Percentiles rank a stretch among this genome's conserved stretches.
These are phyloP conservation scores for Montipora capricornis DNA, from an alignment of 64 coral and sea anemone species.

Conservation along the genomic window DNA sequence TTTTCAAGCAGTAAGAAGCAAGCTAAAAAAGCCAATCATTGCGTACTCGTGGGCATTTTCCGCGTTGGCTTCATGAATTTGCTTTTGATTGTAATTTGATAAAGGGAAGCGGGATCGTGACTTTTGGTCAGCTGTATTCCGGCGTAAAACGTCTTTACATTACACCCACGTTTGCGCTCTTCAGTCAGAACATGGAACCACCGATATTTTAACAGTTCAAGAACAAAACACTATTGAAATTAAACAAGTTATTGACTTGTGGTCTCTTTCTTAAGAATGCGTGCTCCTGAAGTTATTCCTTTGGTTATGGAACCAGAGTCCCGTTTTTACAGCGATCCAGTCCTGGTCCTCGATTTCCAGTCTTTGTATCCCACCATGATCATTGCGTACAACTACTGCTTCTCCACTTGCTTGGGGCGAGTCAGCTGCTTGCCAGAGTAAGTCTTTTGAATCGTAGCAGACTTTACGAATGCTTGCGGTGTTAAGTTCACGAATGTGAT, in stretches of 20 bases:
- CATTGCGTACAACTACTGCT: constrained; percentile 99
- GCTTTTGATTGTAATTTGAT: too few relatives aligned
- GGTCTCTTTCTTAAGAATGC: constrained; percentile 70
- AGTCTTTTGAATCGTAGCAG: background rate
- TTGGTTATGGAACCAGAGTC: constrained; percentile 99
- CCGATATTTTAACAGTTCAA: background rate
- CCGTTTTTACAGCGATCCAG: constrained; percentile 93
- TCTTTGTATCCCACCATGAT: constrained; percentile 94
- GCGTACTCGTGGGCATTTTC: too few relatives aligned
- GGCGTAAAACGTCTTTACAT: too few relatives aligned
- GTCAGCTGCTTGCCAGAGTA: constrained; percentile 87
- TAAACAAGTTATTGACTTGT: background rate
- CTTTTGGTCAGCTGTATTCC: background rate
- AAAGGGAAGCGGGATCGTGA: too few relatives aligned
- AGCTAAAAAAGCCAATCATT: too few relatives aligned
- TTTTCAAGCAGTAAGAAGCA: too few relatives aligned
- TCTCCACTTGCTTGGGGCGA: constrained; percentile 94
- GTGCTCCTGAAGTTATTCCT: constrained; percentile 88
- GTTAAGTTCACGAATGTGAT: too few relatives aligned
- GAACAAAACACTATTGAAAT: background rate
- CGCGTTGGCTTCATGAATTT: too few relatives aligned
- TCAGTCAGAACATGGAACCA: too few relatives aligned
- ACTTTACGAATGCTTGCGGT: too few relatives aligned
- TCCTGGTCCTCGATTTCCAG: constrained; percentile 98
- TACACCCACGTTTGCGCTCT: too few relatives aligned